phyloP scores from a whole-genome alignment of 2,888 invertebrate genomes.

The Miltochrista miniata region DNA sequence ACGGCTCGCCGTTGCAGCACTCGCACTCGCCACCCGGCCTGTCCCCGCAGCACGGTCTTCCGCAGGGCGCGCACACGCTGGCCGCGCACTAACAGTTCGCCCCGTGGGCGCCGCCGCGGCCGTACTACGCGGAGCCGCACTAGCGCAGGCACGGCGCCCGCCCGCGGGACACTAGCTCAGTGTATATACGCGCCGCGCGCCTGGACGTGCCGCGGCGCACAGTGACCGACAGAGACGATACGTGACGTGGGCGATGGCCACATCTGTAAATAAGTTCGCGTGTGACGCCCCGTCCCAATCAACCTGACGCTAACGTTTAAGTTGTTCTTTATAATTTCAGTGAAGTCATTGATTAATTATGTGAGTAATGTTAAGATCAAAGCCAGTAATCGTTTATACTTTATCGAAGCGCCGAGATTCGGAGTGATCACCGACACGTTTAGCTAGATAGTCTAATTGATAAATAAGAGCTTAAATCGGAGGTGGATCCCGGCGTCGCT shows the following conservation, averaged over 20 bases:
- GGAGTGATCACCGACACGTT: constrained; percentile 67
- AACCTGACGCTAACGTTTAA: constrained; percentile 55
- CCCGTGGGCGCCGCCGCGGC: constrained; percentile 89
- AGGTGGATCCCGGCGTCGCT: constrained; percentile 62
- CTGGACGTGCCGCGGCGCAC: constrained; percentile 53
- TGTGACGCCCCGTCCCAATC: constrained; percentile 46
- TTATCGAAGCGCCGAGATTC: constrained; percentile 64
- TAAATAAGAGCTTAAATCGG: constrained; percentile 72
- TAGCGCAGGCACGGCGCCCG: constrained; percentile 55
- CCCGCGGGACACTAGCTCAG: constrained; percentile 14
- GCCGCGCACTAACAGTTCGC: constrained; percentile 85
- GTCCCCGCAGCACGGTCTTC: constrained; percentile 86
- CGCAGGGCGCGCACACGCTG: constrained; percentile 73
- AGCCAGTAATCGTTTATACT: constrained; percentile 75
- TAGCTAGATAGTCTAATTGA: constrained; percentile 76
- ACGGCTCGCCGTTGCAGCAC: constrained; percentile 93
- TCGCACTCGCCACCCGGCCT: constrained; percentile 92
- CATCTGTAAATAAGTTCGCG: constrained; percentile 53
- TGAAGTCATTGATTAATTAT: constrained; percentile 71
- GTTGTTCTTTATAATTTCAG: constrained; percentile 70
- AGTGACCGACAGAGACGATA: constrained; percentile 23
- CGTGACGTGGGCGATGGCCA: constrained; percentile 40
- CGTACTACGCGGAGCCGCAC: constrained; percentile 80
- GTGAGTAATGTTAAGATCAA: constrained; percentile 72
- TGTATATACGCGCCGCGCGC: constrained; percentile 44